These are phyloP conservation scores for Aepyceros melampus DNA, from an alignment of 2,113 vertebrate genomes.

Conservation along the genomic window DNA sequence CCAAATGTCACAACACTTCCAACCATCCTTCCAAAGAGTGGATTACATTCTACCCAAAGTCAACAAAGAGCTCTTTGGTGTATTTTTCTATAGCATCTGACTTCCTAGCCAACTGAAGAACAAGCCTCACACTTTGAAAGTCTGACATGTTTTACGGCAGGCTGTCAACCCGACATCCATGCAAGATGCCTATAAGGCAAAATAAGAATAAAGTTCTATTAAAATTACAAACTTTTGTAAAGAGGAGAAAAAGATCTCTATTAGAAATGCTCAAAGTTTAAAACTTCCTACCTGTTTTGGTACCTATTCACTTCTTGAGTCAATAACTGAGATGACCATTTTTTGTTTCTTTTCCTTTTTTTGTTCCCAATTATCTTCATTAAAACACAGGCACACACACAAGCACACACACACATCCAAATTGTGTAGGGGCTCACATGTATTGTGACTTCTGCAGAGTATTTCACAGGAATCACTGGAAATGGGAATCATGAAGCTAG, in stretches of 20 bases:
- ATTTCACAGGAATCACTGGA: neutral
- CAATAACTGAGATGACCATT: neutral
- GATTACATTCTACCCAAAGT: neutral
- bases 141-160: neutral
- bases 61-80: neutral
- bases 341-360: neutral
- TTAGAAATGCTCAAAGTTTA: neutral
- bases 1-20: neutral
- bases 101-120: neutral
- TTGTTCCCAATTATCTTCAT: neutral
- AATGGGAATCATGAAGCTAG: neutral
- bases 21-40: neutral
- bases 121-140: neutral
- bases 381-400: neutral
- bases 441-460: neutral
- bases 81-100: neutral
- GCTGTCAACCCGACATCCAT: neutral
- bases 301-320: neutral
- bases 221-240: neutral
- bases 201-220: neutral
- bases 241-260: neutral
- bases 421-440: neutral
- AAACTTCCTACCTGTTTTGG: neutral
- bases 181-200: neutral
- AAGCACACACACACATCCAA: neutral